phyloP scores from a whole-genome alignment of 2,888 invertebrate species.

The Diploptera punctata region DNA sequence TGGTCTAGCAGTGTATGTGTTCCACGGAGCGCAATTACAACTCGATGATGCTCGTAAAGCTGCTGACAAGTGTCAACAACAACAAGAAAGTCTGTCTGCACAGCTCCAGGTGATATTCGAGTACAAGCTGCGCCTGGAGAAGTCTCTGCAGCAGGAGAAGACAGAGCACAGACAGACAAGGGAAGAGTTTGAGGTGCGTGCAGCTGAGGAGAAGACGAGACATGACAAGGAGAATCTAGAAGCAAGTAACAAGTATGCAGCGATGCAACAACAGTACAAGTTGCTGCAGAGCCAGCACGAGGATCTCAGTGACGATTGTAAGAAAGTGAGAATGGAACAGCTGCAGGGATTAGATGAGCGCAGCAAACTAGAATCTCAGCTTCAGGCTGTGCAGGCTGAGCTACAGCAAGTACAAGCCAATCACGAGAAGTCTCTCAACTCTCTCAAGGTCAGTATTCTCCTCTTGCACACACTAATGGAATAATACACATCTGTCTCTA shows the following conservation, averaged over 20 bases:
- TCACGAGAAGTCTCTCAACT: conserved; percentile 53
- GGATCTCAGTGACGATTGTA: conserved; percentile 59
- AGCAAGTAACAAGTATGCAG: conserved; percentile 60
- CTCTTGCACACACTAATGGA: too few relatives aligned
- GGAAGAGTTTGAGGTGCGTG: conserved; percentile 57
- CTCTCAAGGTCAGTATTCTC: conserved; percentile 58
- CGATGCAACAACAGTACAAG: conserved; percentile 63
- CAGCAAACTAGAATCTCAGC: conserved; percentile 57
- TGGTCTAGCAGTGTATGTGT: conserved; percentile 62
- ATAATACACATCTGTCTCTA: too few relatives aligned
- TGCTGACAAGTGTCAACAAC: conserved; percentile 62
- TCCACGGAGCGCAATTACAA: conserved; percentile 64
- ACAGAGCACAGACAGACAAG: conserved; percentile 60
- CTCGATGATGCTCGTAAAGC: conserved; percentile 62
- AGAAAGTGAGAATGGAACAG: conserved; percentile 57
- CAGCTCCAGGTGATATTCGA: conserved; percentile 66
- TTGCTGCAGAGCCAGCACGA: conserved; percentile 60
- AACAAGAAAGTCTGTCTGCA: conserved; percentile 64
- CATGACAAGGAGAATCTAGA: conserved; percentile 60
- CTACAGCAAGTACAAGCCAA: conserved; percentile 54
- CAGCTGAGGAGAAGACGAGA: conserved; percentile 58
- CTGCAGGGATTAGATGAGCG: conserved; percentile 53
- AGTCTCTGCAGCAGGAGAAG: conserved; percentile 62
- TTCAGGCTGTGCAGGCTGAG: conserved; percentile 58
- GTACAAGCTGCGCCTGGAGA: conserved; percentile 64